phyloP scores from a whole-genome alignment of 2,888 invertebrate species.

The Cryptosula pallasiana region DNA sequence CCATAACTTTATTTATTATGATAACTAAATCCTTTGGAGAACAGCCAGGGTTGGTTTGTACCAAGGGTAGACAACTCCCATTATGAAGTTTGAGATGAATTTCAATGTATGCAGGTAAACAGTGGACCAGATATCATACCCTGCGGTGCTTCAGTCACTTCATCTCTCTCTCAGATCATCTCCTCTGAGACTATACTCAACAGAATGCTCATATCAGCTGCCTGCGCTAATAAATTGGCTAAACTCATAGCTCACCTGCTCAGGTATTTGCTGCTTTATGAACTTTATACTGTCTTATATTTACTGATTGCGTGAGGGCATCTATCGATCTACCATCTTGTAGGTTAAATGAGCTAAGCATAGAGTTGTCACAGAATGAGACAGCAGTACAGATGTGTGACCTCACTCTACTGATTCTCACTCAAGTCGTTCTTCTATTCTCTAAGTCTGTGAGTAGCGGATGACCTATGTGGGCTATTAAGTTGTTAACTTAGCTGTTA shows the following conservation, averaged over 20 bases:
- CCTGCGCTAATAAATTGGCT: background rate
- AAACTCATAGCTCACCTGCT: slow-evolving; percentile 13
- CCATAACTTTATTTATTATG: too few species aligned
- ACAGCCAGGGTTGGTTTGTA: too few species aligned
- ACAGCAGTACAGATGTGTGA: slow-evolving; percentile 11
- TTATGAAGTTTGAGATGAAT: too few species aligned
- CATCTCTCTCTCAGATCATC: background rate
- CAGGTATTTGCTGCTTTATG: background rate
- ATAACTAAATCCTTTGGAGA: too few species aligned
- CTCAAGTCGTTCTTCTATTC: background rate
- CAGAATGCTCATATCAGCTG: slow-evolving; percentile 16
- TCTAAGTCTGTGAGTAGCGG: background rate
- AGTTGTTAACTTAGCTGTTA: background rate
- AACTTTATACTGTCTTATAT: too few species aligned
- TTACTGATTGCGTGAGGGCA: background rate
- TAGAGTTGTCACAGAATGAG: slow-evolving; percentile 15
- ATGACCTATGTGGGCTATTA: background rate
- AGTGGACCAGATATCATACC: slow-evolving; percentile 10
- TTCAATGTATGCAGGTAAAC: background rate
- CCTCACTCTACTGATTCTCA: background rate
- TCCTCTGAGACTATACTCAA: background rate
- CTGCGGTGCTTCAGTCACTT: background rate
- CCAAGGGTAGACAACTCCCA: too few species aligned
- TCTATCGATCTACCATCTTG: background rate
- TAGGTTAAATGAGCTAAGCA: slow-evolving; percentile 10